phyloP scores from a whole-genome alignment of 2,888 invertebrate species.

The Cephus nigrinus region DNA sequence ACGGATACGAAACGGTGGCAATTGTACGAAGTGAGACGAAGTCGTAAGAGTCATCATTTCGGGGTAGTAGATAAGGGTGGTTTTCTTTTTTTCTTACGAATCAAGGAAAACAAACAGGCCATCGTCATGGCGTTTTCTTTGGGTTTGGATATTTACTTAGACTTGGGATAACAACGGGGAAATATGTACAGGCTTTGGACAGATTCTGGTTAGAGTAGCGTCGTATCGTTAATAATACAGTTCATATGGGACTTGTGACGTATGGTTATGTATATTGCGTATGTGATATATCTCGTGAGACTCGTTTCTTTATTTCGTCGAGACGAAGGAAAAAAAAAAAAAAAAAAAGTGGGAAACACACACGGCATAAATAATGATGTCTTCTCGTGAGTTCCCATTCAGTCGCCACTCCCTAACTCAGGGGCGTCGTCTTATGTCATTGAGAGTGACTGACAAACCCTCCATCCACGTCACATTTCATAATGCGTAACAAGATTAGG shows the following conservation, averaged over 20 bases:
- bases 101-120: neutral
- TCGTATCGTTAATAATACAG: neutral
- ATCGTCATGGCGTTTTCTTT: neutral
- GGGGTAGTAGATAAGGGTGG: neutral
- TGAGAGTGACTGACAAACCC: conserved; percentile 8
- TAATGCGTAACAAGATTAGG: conserved; percentile 57
- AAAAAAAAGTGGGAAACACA: conserved; percentile 30
- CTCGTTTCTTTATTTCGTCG: conserved; percentile 24
- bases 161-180: neutral
- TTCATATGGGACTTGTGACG: neutral
- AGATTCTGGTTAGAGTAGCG: neutral
- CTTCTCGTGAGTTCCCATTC: conserved; percentile 45
- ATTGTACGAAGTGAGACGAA: neutral
- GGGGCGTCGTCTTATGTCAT: conserved; percentile 30
- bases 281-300: conserved; percentile 20
- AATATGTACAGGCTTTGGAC: neutral
- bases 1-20: neutral
- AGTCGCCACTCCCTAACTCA: conserved; percentile 43
- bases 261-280: neutral
- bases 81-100: neutral
- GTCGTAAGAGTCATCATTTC: neutral
- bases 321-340: conserved; percentile 20
- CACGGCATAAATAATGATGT: conserved; percentile 54
- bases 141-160: neutral
- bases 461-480: conserved; percentile 50